Percentiles rank a stretch among this genome's conserved stretches.
phyloP scores from a whole-genome alignment of 2,797 vertebrate genomes.

The Orestias chungarensis region DNA sequence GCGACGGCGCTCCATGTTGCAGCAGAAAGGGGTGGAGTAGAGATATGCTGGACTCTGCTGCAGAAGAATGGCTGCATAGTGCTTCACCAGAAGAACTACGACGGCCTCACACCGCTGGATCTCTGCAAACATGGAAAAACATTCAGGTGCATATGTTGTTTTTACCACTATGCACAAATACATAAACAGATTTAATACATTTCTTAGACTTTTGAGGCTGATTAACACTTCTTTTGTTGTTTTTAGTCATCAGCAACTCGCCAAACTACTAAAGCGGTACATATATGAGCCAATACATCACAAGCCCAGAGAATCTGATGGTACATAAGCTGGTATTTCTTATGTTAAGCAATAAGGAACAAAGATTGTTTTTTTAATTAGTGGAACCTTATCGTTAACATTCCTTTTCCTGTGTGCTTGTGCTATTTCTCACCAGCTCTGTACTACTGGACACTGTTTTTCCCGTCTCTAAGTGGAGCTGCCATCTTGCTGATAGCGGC shows the following conservation, averaged over 20 bases:
- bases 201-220: slow-evolving; percentile 43
- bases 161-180: slow-evolving; percentile 19
- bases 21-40: slow-evolving; percentile 78
- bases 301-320: slow-evolving; percentile 77
- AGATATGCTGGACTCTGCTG: slow-evolving; percentile 83
- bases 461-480: slow-evolving; percentile 76
- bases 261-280: slow-evolving; percentile 76
- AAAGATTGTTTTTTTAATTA: background rate
- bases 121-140: slow-evolving; percentile 80
- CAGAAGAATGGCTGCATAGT: slow-evolving; percentile 74
- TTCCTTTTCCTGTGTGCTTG: background rate
- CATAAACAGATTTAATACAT: slow-evolving; percentile 4
- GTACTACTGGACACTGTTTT: slow-evolving; percentile 81
- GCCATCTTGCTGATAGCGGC: slow-evolving; percentile 77
- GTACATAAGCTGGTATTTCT: slow-evolving; percentile 58
- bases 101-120: slow-evolving; percentile 79
- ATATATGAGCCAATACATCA: slow-evolving; percentile 71
- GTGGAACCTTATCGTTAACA: background rate
- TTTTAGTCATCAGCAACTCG: slow-evolving; percentile 82
- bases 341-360: background rate
- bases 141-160: slow-evolving; percentile 73
- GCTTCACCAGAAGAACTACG: slow-evolving; percentile 77
- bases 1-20: slow-evolving; percentile 82
- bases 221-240: slow-evolving; percentile 46
- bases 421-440: slow-evolving; percentile 65